Evolutionary conservation across 2,797 vertebrate species (phyloP).

Genomic region (Onychomys leucogaster): DNA sequence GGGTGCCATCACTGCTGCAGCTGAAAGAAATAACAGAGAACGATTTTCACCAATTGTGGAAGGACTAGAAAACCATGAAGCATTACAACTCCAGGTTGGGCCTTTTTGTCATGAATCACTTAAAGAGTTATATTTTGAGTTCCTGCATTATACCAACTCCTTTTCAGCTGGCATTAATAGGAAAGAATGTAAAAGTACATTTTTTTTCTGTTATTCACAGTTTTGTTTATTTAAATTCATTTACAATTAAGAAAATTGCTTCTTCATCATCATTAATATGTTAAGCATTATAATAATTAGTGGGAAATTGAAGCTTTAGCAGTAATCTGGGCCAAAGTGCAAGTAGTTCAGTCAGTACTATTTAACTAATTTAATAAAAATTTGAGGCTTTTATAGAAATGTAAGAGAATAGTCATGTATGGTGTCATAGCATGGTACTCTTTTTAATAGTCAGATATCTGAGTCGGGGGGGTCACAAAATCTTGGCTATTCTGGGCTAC

Average conservation of each 20-base stretch:
- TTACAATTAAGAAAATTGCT: slow-evolving; percentile 13
- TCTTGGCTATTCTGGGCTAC: too few species aligned
- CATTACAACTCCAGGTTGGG: slow-evolving; percentile 96
- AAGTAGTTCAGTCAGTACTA: neutral
- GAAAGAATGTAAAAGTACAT: slow-evolving; percentile 44
- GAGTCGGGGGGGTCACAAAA: neutral
- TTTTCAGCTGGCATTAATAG: slow-evolving; percentile 25
- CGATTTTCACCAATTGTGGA: slow-evolving; percentile 97
- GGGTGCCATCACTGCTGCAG: slow-evolving; percentile 96
- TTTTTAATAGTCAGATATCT: neutral
- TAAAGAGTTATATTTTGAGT: slow-evolving; percentile 21
- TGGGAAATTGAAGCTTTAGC: slow-evolving; percentile 32
- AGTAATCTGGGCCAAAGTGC: neutral
- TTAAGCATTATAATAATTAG: neutral
- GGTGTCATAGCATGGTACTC: neutral
- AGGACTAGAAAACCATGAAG: slow-evolving; percentile 97
- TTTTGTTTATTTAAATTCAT: slow-evolving; percentile 10
- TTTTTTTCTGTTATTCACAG: neutral
- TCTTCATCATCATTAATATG: slow-evolving; percentile 7
- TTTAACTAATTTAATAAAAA: neutral
- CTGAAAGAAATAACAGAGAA: slow-evolving; percentile 96
- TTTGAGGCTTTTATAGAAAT: neutral
- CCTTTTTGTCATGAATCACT: slow-evolving; percentile 54
- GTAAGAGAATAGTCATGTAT: neutral
- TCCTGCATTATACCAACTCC: neutral